Evolutionary conservation across 2,888 invertebrate genomes (phyloP).

Genomic region (Caenorhabditis sp.): DNA sequence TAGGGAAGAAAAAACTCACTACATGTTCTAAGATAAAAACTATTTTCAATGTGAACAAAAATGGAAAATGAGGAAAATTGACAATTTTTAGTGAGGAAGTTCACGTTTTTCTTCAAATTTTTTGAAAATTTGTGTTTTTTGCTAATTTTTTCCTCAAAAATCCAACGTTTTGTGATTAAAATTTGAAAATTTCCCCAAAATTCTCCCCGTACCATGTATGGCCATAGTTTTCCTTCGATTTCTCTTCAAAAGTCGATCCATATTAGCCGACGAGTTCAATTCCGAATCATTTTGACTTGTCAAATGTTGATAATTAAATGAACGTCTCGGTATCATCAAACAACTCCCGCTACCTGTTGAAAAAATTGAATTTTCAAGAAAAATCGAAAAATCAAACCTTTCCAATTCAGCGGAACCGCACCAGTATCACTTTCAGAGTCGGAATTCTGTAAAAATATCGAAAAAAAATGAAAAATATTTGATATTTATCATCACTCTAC

Average conservation of each 20-base stretch:
- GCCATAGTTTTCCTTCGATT: slow-evolving; percentile 47
- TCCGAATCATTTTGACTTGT: slow-evolving; percentile 1
- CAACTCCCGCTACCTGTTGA: slow-evolving; percentile 26
- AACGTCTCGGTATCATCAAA: slow-evolving; percentile 32
- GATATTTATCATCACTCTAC: slow-evolving; percentile 14
- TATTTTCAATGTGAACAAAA: no score
- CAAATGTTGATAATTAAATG: slow-evolving; percentile 18
- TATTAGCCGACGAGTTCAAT: slow-evolving; percentile 17
- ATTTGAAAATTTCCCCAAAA: no score
- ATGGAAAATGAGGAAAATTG: no score
- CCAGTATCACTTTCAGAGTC: slow-evolving; percentile 57
- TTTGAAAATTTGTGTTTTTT: no score
- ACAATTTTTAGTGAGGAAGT: no score
- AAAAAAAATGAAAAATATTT: no score
- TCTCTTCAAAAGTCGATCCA: slow-evolving; percentile 36
- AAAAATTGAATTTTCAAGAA: slow-evolving; percentile 4
- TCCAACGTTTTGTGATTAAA: no score
- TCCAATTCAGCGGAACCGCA: slow-evolving; percentile 2
- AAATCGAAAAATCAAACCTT: not conserved
- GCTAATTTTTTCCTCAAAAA: not conserved
- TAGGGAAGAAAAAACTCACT: no score
- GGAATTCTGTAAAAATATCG: slow-evolving; percentile 42
- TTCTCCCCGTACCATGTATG: slow-evolving; percentile 34
- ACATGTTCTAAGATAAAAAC: no score
- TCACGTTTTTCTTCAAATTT: no score